Base-by-base conservation (phyloP, 2,797 vertebrate species). In the Muscicapa comitata region DNA sequence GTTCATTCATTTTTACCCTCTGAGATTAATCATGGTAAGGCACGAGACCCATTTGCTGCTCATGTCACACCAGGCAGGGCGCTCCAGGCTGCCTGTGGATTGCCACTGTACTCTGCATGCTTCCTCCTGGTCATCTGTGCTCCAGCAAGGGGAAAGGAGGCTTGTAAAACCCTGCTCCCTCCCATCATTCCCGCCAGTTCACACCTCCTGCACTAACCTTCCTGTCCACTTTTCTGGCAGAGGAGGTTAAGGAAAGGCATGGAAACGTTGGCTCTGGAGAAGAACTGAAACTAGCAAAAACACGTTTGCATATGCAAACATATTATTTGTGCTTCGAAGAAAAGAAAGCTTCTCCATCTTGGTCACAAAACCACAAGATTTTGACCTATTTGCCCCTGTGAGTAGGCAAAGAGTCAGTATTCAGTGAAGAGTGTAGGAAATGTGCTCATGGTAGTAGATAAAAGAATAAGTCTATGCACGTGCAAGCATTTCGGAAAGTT, bases 91-190 rank as follows among this genome's bases (percentile, higher is more conserved):
- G 63, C 42, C 47, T 58, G 20, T 2, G 26, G 50, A 35, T 63
- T n/a, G 10, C 75, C 48, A 11, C 53, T 86, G 18, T 8, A 72
- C 47, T 77, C 24, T 9, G 2, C 5, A 13, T 38, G 33, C 26
- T 61, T 75, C 61, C 72, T 73, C 51, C 7, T 70, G 2, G 17
- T 26, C 77, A 16, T 86, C 67, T 55, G 17, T 80, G 47, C 82
- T 8, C 12, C 93, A 93, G 84, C 17, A 61, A 95, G 42, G 55
- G 66, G 93, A 90, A 94, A 78, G 7, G 33, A 55, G 31, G 63
- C 71, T 96, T 93, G 95, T 75, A 94, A 95, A 97, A 21, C 45
- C 76, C 78, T 80, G 47, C 79, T 96, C 96, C 92, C 90, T 94
- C 88, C 75, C 35, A 97, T 86, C 90, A 77, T 66, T 68, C 47